A percentile compares a stretch with the other conserved stretches of the same genome.
Evolutionary conservation across 2,797 vertebrate species (phyloP).

Genomic region (Paedocypris micromegethes): DNA sequence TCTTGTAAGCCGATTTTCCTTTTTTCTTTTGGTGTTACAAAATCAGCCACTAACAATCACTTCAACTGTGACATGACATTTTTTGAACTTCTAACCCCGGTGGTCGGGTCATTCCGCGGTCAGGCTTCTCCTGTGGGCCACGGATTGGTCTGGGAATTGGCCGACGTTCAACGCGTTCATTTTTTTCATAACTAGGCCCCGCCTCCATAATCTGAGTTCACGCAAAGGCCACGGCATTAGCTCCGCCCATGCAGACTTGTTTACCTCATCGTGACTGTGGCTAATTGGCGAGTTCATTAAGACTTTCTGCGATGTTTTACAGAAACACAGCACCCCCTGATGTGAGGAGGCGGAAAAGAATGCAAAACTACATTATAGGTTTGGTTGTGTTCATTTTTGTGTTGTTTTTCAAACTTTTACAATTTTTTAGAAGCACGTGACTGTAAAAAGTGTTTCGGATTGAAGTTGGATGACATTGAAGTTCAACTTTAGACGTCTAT

Average conservation of each 20-base stretch:
- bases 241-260: conserved; percentile 51
- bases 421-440: too few relatives aligned
- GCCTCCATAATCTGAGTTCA: conserved; percentile 58
- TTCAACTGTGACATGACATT: conserved; percentile 49
- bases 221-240: conserved; percentile 53
- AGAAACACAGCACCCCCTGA: conserved; percentile 53
- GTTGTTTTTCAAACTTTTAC: too few relatives aligned
- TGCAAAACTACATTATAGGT: neutral
- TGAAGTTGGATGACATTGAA: too few relatives aligned
- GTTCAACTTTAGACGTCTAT: too few relatives aligned
- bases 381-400: too few relatives aligned
- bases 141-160: conserved; percentile 37
- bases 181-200: conserved; percentile 24
- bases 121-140: conserved; percentile 59
- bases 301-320: too few relatives aligned
- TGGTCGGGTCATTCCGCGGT: conserved; percentile 61
- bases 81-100: conserved; percentile 60
- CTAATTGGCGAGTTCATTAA: too few relatives aligned
- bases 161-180: conserved; percentile 49
- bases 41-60: conserved; percentile 35
- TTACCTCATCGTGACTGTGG: conserved; percentile 7
- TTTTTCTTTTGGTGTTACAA: conserved; percentile 31
- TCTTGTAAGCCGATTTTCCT: conserved; percentile 46
- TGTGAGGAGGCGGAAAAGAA: neutral
- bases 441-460: too few relatives aligned